These are phyloP conservation scores for Rhegmatorhina hoffmannsi DNA, from an alignment of 2,113 vertebrate genomes.

Conservation along the genomic window DNA sequence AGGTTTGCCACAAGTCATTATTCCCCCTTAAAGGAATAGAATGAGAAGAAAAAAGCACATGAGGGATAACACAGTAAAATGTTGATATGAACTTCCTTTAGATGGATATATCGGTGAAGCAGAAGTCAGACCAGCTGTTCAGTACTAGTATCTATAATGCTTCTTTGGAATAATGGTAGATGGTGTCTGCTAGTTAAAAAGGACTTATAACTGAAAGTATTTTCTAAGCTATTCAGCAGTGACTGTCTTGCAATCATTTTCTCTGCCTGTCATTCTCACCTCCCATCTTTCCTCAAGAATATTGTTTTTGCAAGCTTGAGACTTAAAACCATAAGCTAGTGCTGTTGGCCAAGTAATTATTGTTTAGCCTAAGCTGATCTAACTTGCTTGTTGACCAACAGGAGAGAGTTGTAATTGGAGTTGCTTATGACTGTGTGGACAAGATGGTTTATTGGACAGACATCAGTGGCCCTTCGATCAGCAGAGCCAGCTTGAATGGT, in stretches of 20 bases:
- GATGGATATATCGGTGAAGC: background rate
- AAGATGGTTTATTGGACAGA: conserved; percentile 95
- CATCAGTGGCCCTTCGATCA: conserved; percentile 88
- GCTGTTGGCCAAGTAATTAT: background rate
- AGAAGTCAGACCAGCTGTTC: background rate
- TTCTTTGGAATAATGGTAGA: background rate
- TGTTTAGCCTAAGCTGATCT: conserved; percentile 13
- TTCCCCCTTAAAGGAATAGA: background rate
- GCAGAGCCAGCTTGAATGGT: conserved; percentile 85
- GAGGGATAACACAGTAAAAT: background rate
- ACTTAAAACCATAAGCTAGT: background rate
- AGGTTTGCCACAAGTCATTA: background rate
- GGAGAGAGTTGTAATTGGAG: conserved; percentile 90
- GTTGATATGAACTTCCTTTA: background rate
- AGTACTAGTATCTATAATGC: background rate
- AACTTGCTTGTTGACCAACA: conserved; percentile 60
- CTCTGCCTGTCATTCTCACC: background rate
- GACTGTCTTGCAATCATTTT: background rate
- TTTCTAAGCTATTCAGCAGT: background rate
- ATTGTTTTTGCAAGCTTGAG: background rate
- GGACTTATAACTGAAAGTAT: background rate
- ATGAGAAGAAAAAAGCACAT: background rate
- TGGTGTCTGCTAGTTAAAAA: background rate
- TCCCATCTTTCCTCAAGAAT: background rate
- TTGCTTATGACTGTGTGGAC: conserved; percentile 91